These are phyloP conservation scores for Euspilapteryx auroguttella DNA, from an alignment of 2,888 invertebrate species.

Conservation along the genomic window DNA sequence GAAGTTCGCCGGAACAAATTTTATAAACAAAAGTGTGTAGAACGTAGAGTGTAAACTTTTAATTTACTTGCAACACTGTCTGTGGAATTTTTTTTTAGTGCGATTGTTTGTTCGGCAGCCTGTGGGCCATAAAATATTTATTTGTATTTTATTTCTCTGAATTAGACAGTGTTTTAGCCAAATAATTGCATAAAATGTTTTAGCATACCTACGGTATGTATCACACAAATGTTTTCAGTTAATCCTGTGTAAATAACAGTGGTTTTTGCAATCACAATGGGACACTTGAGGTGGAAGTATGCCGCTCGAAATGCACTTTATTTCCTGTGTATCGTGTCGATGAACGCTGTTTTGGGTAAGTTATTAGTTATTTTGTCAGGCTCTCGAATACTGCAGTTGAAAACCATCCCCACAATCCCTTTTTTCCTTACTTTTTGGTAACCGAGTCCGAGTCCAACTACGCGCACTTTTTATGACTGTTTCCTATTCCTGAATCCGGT, in stretches of 20 bases:
- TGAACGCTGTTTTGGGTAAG: conserved; percentile 44
- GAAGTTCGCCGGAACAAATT: too few species aligned
- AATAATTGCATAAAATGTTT: conserved; percentile 35
- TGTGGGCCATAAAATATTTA: conserved; percentile 51
- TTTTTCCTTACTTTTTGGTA: too few species aligned
- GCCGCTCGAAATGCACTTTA: conserved; percentile 37
- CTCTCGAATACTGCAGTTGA: too few species aligned
- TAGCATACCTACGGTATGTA: conserved; percentile 34
- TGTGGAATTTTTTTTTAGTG: too few species aligned
- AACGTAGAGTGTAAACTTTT: too few species aligned
- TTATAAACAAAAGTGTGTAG: too few species aligned
- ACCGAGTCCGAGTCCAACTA: too few species aligned
- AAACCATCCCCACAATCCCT: too few species aligned
- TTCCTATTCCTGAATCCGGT: too few species aligned
- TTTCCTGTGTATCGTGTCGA: conserved; percentile 43
- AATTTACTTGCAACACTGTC: too few species aligned
- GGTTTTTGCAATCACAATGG: conserved; percentile 59
- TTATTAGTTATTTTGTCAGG: conserved; percentile 10
- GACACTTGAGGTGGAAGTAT: conserved; percentile 34
- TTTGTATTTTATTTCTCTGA: conserved; percentile 33
- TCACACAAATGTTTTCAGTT: conserved; percentile 21
- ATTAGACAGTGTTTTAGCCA: conserved; percentile 30
- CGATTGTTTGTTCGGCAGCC: conserved; percentile 60
- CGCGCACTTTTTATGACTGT: too few species aligned
- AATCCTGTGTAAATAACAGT: conserved; percentile 32